Evolutionary conservation across 2,113 vertebrate species (phyloP).

Genomic region (Jaculus jaculus): DNA sequence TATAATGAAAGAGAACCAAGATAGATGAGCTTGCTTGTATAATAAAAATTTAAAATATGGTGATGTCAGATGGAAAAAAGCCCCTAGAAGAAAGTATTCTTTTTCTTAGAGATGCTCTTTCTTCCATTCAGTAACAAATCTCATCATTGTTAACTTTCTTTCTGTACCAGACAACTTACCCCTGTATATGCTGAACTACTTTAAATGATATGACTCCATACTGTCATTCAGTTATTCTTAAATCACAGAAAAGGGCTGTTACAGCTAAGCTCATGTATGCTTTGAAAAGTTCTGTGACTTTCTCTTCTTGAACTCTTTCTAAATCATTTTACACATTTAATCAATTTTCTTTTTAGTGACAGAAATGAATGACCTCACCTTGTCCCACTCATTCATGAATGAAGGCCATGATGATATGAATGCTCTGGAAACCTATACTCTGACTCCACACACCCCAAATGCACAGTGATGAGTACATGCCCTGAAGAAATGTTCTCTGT

Average conservation of each 20-base stretch:
- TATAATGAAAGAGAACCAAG: not conserved
- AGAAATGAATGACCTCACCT: not conserved
- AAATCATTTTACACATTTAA: not conserved
- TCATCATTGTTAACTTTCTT: conserved; percentile 2
- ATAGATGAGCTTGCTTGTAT: not conserved
- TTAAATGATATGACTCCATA: not conserved
- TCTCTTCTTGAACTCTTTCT: not conserved
- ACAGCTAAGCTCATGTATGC: not conserved
- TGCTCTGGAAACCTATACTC: accelerated
- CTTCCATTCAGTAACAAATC: not conserved
- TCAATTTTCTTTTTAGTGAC: not conserved
- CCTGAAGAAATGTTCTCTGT: not conserved
- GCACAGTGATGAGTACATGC: not conserved
- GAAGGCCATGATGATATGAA: not conserved
- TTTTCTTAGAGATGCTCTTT: not conserved
- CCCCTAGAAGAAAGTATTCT: not conserved
- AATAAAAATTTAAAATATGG: not conserved
- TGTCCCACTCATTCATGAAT: not conserved
- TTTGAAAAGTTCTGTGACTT: not conserved
- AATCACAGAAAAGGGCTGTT: not conserved
- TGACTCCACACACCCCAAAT: not conserved
- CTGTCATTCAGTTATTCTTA: not conserved
- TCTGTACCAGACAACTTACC: not conserved
- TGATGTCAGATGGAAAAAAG: not conserved
- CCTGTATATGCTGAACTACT: not conserved